These are phyloP conservation scores for Coelinius sp. DNA, from an alignment of 2,888 invertebrate species.

Conservation along the genomic window DNA sequence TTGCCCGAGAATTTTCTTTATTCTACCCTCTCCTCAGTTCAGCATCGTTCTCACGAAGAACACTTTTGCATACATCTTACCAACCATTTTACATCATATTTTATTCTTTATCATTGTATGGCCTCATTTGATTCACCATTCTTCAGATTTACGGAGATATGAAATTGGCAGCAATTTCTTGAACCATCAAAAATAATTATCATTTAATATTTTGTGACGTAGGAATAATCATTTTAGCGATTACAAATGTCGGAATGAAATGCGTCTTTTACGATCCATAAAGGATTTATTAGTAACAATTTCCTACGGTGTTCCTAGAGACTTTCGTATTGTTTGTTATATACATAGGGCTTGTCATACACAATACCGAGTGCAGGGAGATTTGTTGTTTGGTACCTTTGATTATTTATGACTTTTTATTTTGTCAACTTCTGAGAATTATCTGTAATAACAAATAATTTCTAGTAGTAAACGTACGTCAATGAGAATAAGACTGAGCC, in stretches of 20 bases:
- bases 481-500: constrained; percentile 35
- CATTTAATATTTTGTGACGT: background rate
- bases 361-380: constrained; percentile 4
- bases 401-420: constrained; percentile 48
- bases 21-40: background rate
- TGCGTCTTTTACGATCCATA: constrained; percentile 58
- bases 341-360: constrained; percentile 19
- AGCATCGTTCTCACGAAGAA: background rate
- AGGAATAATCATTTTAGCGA: constrained; percentile 32
- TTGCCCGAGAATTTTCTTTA: constrained; percentile 45
- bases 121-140: background rate
- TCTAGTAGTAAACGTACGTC: no score
- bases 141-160: background rate
- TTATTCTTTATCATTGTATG: background rate
- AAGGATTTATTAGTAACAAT: constrained; percentile 62
- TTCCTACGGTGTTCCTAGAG: constrained; percentile 46
- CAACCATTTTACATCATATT: constrained; percentile 1
- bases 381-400: constrained; percentile 10
- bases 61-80: background rate
- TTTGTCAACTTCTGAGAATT: constrained; percentile 19
- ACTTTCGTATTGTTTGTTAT: constrained; percentile 21
- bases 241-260: constrained; percentile 30
- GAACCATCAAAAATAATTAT: background rate
- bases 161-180: background rate
- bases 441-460: background rate